Percentiles rank a stretch among this genome's conserved stretches.
Evolutionary conservation across 2,113 vertebrate genomes (phyloP).

Genomic region (Urocynchramus pylzowi): DNA sequence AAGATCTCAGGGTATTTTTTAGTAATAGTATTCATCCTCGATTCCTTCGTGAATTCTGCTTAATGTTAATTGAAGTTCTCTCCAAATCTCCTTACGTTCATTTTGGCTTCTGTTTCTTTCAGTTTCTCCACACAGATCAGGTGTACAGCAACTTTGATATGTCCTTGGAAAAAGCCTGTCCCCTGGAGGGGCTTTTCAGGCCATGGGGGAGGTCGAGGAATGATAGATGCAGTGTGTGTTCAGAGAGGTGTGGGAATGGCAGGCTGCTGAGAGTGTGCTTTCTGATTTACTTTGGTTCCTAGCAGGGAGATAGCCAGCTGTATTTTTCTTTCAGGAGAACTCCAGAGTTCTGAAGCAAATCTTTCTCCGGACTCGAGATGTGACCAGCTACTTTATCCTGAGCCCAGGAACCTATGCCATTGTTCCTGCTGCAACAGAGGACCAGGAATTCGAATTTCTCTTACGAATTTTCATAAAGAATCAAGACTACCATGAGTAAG

Average conservation of each 20-base stretch:
- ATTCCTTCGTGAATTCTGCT: neutral
- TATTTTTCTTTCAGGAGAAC: slow-evolving; percentile 30
- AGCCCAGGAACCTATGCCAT: slow-evolving; percentile 63
- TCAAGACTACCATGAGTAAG: slow-evolving; percentile 48
- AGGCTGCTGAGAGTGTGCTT: neutral
- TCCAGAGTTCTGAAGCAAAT: neutral
- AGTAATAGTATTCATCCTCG: neutral
- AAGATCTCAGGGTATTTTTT: neutral
- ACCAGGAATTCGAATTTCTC: slow-evolving; percentile 56
- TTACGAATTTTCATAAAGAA: slow-evolving; percentile 68
- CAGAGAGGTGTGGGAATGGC: neutral
- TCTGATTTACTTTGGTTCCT: neutral
- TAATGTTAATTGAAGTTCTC: neutral
- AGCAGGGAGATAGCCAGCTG: neutral
- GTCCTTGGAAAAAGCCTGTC: neutral
- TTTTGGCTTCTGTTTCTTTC: neutral
- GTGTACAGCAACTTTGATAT: neutral
- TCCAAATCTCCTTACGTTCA: neutral
- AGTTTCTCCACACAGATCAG: neutral
- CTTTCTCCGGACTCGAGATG: neutral
- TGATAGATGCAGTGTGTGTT: neutral
- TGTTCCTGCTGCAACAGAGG: neutral
- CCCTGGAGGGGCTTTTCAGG: neutral
- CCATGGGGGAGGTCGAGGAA: neutral
- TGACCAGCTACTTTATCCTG: slow-evolving; percentile 40